Evolutionary conservation across 2,113 vertebrate species (phyloP).

Genomic region (Baryphthengus martii): DNA sequence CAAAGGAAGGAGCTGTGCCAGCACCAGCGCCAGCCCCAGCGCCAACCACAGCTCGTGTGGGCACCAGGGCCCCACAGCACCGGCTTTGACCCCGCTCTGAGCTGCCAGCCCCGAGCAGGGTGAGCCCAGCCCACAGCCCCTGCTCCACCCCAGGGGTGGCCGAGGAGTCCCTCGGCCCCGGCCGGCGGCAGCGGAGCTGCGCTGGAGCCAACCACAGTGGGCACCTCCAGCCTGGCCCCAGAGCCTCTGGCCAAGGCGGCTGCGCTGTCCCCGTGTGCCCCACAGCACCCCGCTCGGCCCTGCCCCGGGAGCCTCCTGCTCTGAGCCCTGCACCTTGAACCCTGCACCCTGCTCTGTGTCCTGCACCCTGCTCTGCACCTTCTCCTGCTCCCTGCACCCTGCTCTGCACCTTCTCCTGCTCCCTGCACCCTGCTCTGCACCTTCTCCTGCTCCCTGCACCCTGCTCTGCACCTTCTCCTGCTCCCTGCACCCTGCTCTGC

Average conservation of each 20-base stretch:
- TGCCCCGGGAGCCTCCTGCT: not conserved
- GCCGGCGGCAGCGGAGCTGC: fast-evolving
- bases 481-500: not conserved
- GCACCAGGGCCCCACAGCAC: not conserved
- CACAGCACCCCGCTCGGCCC: not conserved
- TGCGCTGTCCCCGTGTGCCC: not conserved
- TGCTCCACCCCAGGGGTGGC: not conserved
- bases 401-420: too few species aligned
- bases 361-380: not conserved
- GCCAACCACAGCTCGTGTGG: fast-evolving
- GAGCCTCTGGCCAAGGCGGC: fast-evolving
- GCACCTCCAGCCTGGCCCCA: too few species aligned
- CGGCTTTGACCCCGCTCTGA: not conserved
- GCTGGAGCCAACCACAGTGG: fast-evolving
- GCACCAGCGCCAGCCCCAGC: not conserved
- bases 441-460: not conserved
- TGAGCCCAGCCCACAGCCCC: too few species aligned
- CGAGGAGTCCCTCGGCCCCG: too few species aligned
- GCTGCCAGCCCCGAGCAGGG: too few species aligned
- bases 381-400: not conserved
- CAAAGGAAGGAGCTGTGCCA: not conserved
- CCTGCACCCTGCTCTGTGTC: not conserved
- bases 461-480: not conserved
- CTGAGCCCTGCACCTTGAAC: not conserved
- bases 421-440: too few species aligned